Conservation (phyloP, 2,113 vertebrate species). For the Psilopsiagon aurifrons region DNA sequence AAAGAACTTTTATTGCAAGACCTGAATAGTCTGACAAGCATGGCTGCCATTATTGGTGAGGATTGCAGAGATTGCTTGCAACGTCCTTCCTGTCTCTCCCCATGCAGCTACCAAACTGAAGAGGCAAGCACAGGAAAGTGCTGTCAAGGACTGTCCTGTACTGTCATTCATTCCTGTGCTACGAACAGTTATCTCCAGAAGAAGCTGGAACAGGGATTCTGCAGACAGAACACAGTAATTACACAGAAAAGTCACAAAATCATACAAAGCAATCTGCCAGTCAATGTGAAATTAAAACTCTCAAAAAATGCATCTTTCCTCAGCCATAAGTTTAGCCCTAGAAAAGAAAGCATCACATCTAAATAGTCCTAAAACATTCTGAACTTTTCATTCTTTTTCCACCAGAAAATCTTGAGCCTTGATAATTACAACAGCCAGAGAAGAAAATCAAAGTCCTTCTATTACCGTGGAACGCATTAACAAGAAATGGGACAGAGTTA, state of each 20-base stretch:
- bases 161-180: conserved; percentile 95
- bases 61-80: conserved; percentile 97
- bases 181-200: conserved; percentile 95
- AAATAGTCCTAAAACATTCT: background rate
- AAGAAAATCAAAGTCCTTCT: background rate
- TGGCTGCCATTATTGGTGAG: conserved; percentile 99
- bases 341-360: background rate
- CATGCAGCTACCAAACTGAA: conserved; percentile 98
- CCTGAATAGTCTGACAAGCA: conserved; percentile 98
- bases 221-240: conserved; percentile 61
- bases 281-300: background rate
- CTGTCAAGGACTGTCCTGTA: conserved; percentile 93
- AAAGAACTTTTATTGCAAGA: conserved; percentile 61
- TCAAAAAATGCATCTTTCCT: background rate
- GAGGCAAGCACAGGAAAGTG: conserved; percentile 96
- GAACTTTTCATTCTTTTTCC: background rate
- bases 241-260: background rate
- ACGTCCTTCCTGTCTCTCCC: conserved; percentile 95
- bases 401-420: background rate
- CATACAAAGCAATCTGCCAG: background rate
- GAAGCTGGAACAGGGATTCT: conserved; percentile 96
- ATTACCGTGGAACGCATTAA: background rate
- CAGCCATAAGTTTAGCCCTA: background rate
- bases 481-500: background rate
- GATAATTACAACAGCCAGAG: background rate